phyloP scores from a whole-genome alignment of 2,113 vertebrate genomes.

The Phoenicopterus ruber region DNA sequence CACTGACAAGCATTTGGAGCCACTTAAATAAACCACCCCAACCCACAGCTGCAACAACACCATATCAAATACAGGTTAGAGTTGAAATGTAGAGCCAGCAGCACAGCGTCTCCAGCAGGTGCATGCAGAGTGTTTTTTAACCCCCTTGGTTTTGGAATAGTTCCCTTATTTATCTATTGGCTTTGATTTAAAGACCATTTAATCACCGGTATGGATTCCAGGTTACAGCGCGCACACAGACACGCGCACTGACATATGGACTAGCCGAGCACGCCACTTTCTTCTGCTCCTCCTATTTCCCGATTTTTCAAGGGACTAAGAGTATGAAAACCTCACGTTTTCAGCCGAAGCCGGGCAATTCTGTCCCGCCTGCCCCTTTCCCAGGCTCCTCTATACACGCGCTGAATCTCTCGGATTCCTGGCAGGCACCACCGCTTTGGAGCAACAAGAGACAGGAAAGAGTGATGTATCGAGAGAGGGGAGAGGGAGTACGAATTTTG shows the following conservation, averaged over 20 bases:
- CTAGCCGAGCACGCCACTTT: neutral
- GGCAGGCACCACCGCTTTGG: neutral
- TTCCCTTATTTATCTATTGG: slow-evolving; percentile 33
- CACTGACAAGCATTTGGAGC: slow-evolving; percentile 98
- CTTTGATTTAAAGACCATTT: slow-evolving; percentile 46
- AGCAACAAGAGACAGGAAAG: slow-evolving; percentile 18
- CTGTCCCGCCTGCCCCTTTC: neutral
- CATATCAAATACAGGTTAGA: slow-evolving; percentile 94
- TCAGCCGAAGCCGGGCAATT: neutral
- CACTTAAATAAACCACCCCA: slow-evolving; percentile 97
- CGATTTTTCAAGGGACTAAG: neutral
- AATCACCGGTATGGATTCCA: neutral
- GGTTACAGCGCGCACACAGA: neutral
- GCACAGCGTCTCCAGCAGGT: slow-evolving; percentile 91
- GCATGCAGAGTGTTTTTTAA: slow-evolving; percentile 74
- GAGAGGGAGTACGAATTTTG: slow-evolving; percentile 14
- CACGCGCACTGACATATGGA: neutral
- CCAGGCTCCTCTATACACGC: neutral
- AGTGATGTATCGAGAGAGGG: neutral
- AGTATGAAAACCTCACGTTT: neutral
- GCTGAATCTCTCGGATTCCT: neutral
- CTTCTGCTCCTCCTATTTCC: neutral
- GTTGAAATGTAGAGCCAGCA: slow-evolving; percentile 83
- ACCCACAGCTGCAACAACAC: slow-evolving; percentile 98
- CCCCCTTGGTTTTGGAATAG: slow-evolving; percentile 48